Base-by-base conservation (phyloP, 2,888 invertebrate genomes). In the Stenotaenia linearis region DNA sequence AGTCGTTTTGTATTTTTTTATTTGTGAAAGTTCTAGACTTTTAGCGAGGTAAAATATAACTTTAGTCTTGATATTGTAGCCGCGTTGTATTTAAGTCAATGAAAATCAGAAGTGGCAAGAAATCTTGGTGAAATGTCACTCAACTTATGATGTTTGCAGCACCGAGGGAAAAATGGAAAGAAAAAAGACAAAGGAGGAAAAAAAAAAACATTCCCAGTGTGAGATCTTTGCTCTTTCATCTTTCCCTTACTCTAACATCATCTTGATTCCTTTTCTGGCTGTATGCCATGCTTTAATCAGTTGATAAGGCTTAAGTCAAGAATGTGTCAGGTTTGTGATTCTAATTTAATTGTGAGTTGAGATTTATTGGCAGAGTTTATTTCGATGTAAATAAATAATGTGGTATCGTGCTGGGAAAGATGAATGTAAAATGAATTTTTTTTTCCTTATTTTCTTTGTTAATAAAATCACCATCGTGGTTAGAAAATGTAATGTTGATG, bases 1-100 rank as follows among this genome's bases (percentile, higher is more conserved):
- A 1, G 9, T 28, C 25, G 23, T 28, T 69, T 69, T 69, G 4
- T 23, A 18, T 50, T 3, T 50, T 15, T 50, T 50, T 21, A 3
- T 50, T 18, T 50, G 7, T 50, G 4, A 6, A 6, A 6, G 4
- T 32, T 69, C 25, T 28, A 28, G 25, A 69, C 10, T 69, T 69
- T 69, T 7, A 28, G 25, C 9, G 10, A 4, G 25, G 6, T 69
- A 23, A 69, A 28, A 45, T 45, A 12, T n/a, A 28, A 23, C 25
- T 28, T 25, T 25, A 10, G 15, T 10, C 10, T 69, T 61, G 61
- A 23, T 61, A 61, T 23, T 69, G 69, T 23, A 28, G 4, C 69
- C 10, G 69, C n/a, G 69, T 69, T 69, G 69, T 69, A 45, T 32
- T 32, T 45, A 69, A 69, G 69, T 69, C 69, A 69, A 69, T 69